Evolutionary conservation across 2,113 vertebrate species (phyloP).

Genomic region (Falcunculus frontatus): DNA sequence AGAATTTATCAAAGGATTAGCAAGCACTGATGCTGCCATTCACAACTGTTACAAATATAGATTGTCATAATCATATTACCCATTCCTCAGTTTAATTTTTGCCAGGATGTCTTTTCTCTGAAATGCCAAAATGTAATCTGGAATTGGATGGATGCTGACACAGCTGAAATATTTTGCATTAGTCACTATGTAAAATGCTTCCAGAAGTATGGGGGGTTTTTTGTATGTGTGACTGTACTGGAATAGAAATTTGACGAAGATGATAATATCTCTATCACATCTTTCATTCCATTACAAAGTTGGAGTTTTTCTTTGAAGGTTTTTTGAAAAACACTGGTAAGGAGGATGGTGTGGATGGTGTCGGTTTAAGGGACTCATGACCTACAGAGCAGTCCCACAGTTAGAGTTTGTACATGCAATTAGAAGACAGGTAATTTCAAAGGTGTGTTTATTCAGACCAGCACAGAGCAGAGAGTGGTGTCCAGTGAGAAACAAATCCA

Average conservation of each 20-base stretch:
- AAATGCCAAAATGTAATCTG: constrained; percentile 3
- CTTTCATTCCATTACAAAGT: background rate
- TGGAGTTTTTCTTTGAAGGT: background rate
- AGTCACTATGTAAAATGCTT: background rate
- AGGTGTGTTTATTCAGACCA: background rate
- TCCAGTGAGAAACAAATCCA: background rate
- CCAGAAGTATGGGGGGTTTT: background rate
- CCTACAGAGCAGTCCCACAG: background rate
- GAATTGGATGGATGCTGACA: background rate
- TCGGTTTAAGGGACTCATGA: background rate
- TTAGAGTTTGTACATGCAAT: background rate
- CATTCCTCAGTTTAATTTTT: background rate
- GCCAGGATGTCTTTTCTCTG: constrained; percentile 2
- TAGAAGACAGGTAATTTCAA: background rate
- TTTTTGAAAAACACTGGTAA: background rate
- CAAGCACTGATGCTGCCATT: background rate
- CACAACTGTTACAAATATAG: background rate
- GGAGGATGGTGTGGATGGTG: background rate
- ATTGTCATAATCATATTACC: background rate
- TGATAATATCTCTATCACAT: background rate
- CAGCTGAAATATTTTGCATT: constrained; percentile 17
- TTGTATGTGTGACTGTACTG: background rate
- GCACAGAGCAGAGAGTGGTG: background rate
- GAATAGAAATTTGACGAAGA: background rate
- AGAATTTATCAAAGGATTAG: constrained; percentile 54